Evolutionary conservation across 1,140 invertebrate genomes (phyloP).

Genomic region (Tetramorium alpestre): DNA sequence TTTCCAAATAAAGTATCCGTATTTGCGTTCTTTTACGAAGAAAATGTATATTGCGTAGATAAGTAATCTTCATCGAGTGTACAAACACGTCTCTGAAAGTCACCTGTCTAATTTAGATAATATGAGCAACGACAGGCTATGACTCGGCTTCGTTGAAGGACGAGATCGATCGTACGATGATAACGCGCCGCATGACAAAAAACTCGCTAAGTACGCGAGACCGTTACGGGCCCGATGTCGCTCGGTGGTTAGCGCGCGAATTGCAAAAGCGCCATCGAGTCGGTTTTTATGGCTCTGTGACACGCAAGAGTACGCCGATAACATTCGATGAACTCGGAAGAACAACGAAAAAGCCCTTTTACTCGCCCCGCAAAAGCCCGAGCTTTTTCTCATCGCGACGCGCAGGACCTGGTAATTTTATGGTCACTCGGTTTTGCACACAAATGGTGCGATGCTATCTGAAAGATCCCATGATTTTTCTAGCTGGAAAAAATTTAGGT

Average conservation of each 20-base stretch:
- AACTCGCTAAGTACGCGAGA: conserved; percentile 54
- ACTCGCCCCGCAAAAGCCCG: conserved; percentile 23
- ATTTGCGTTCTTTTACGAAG: not conserved
- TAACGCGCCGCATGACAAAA: conserved; percentile 62
- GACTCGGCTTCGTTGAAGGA: conserved; percentile 12
- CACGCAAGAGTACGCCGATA: conserved; percentile 67
- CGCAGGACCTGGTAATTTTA: conserved; percentile 37
- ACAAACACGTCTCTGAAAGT: not conserved
- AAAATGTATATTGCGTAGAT: not conserved
- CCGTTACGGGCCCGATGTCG: conserved; percentile 44
- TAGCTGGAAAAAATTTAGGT: conserved; percentile 18
- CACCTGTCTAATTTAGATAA: conserved; percentile 59
- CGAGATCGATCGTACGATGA: conserved; percentile 65
- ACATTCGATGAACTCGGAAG: conserved; percentile 48
- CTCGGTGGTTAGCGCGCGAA: conserved; percentile 67
- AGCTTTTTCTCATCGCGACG: conserved; percentile 28
- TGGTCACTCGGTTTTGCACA: conserved; percentile 29
- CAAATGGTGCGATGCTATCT: not conserved
- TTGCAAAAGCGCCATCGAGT: conserved; percentile 64
- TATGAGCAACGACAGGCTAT: conserved; percentile 9
- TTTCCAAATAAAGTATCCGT: not conserved
- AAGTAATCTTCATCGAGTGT: not conserved
- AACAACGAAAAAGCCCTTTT: conserved; percentile 35
- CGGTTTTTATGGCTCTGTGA: conserved; percentile 57
- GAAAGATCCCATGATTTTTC: not conserved